Evolutionary conservation across 2,797 vertebrate genomes (phyloP), one percentile per base, ranked within the genome.

Genomic region (Eulemur coronatus): DNA sequence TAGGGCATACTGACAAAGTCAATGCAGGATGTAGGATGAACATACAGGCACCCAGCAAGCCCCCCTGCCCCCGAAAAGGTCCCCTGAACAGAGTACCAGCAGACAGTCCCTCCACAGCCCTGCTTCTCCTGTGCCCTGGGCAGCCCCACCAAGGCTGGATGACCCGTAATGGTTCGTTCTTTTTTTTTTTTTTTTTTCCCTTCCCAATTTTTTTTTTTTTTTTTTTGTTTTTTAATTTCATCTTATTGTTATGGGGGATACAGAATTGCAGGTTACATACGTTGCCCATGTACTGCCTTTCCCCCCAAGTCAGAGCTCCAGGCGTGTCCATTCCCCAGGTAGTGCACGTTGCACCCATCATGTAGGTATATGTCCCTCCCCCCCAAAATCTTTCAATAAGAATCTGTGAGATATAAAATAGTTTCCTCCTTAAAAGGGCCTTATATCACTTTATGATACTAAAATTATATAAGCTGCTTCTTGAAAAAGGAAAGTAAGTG

Each of bases 21-120:
- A 22, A 3, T 28, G 12, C 5, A 41, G 61, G 65, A 63, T n/a
- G 9, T 22, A 38, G 35, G n/a, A 17, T 70, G 38, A 41, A 43
- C 1, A 20, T 2, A 2, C 10, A 67, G 28, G 30, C 5, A 35
- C 30, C 41, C 5, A 26, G 41, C 13, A 69, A 50, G 35, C 15
- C 43, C 7, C 24, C 41, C 11, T 0, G 55, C 17, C 12, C 2
- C 33, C 14, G 30, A 26, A 46, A 89, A 57, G 14, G 4, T 9
- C 17, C 33, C 20, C 13, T 1, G 18, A 14, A 67, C 15, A 30
- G 14, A 91, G 41, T 20, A 48, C n/a, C n/a, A 13, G 20, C 59
- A 17, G 33, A n/a, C 7, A 3, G 24, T 22, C 6, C 24, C 22
- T 7, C 5, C 1, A 11, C 4, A 0, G 41, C 22, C 4, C 22